Percentiles rank a stretch among this genome's conserved stretches.
These are phyloP conservation scores for Sebastes cheni DNA, from an alignment of 2,797 vertebrate genomes.

Conservation along the genomic window DNA sequence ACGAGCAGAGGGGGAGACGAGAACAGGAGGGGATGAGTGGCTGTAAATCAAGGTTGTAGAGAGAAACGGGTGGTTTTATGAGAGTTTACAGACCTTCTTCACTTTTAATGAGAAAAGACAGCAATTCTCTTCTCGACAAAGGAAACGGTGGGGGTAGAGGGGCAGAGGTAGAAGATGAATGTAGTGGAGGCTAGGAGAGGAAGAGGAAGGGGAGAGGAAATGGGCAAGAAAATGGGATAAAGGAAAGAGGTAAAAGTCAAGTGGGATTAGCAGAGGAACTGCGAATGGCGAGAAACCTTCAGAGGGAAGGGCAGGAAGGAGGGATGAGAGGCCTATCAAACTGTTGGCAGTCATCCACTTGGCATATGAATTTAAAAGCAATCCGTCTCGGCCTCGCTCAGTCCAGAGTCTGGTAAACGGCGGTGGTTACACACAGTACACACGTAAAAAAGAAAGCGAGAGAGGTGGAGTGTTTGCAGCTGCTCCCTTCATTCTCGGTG, in stretches of 20 bases:
- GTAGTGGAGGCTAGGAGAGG: background rate
- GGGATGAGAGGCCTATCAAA: slow-evolving; percentile 50
- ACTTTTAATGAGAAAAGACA: slow-evolving; percentile 73
- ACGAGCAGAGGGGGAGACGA: background rate
- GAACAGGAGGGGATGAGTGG: slow-evolving; percentile 12
- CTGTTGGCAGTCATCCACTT: slow-evolving; percentile 57
- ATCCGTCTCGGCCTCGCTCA: slow-evolving; percentile 7
- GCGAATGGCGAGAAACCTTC: slow-evolving; percentile 41
- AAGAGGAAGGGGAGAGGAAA: slow-evolving; percentile 13
- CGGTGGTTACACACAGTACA: slow-evolving; percentile 23
- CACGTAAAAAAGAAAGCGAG: slow-evolving; percentile 16
- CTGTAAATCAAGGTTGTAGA: slow-evolving; percentile 68
- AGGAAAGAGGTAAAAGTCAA: slow-evolving; percentile 42
- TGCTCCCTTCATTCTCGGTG: slow-evolving; percentile 62
- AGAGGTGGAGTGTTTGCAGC: slow-evolving; percentile 61
- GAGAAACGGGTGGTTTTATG: slow-evolving; percentile 69
- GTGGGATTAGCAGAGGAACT: slow-evolving; percentile 43
- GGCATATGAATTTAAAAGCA: slow-evolving; percentile 57
- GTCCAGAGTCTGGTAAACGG: slow-evolving; percentile 29
- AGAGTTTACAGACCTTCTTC: slow-evolving; percentile 70
- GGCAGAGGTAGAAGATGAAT: slow-evolving; percentile 17
- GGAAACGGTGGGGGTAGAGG: background rate
- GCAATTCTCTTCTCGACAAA: slow-evolving; percentile 56
- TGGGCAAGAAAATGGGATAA: slow-evolving; percentile 15
- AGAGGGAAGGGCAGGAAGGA: slow-evolving; percentile 43